Conservation (phyloP, 2,113 vertebrate genomes). For the Clarias gariepinus region DNA sequence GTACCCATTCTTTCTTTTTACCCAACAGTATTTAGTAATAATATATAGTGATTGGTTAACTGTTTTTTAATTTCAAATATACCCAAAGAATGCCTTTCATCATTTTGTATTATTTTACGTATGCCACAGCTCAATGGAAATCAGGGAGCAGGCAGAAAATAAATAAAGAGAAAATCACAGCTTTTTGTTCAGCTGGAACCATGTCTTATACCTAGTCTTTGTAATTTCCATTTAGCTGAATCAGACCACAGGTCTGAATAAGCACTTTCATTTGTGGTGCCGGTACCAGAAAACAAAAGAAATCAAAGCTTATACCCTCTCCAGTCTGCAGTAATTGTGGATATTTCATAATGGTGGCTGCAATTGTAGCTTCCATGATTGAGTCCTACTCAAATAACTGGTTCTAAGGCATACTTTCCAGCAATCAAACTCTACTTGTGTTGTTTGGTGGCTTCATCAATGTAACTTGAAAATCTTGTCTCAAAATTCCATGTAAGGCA, state of each 20-base stretch:
- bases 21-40: not conserved
- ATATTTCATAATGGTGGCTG: slow-evolving; percentile 59
- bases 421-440: slow-evolving; percentile 62
- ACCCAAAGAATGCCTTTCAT: slow-evolving; percentile 27
- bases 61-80: not conserved
- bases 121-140: not conserved
- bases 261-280: slow-evolving; percentile 38
- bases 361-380: slow-evolving; percentile 59
- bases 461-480: slow-evolving; percentile 10
- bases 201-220: slow-evolving; percentile 40
- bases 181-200: slow-evolving; percentile 41
- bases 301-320: slow-evolving; percentile 49
- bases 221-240: slow-evolving; percentile 39
- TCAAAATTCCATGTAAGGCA: slow-evolving; percentile 10
- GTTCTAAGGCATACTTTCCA: slow-evolving; percentile 50
- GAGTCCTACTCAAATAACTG: slow-evolving; percentile 55
- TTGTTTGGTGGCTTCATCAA: slow-evolving; percentile 27
- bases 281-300: slow-evolving; percentile 53
- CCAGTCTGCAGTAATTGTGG: slow-evolving; percentile 51
- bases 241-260: slow-evolving; percentile 36
- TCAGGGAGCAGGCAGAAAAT: slow-evolving; percentile 5
- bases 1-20: not conserved
- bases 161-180: slow-evolving; percentile 45
- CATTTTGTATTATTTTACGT: slow-evolving; percentile 27
- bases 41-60: slow-evolving; percentile 3